phyloP scores from a whole-genome alignment of 2,888 invertebrate genomes.

The Chrysina gloriosa region DNA sequence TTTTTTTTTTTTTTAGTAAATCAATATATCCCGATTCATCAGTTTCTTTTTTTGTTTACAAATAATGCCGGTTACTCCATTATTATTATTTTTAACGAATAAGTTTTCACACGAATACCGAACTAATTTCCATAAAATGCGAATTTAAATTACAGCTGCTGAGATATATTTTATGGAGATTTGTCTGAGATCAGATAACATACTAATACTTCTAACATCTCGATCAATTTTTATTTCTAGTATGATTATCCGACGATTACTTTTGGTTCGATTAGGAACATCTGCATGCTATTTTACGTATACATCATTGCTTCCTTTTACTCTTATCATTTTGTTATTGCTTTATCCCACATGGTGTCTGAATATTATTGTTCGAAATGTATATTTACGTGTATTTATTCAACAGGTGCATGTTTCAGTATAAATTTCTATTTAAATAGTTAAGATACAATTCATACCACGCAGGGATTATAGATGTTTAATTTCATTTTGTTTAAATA shows the following conservation, averaged over 20 bases:
- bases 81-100: constrained; percentile 34
- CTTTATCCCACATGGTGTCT: no score
- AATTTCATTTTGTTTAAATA: no score
- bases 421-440: background rate
- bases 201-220: constrained; percentile 33
- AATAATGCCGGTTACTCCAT: constrained; percentile 26
- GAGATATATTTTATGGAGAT: constrained; percentile 17
- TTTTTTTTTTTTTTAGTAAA: constrained; percentile 31
- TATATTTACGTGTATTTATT: no score
- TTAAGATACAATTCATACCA: background rate
- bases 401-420: background rate
- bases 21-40: constrained; percentile 13
- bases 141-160: background rate
- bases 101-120: constrained; percentile 2
- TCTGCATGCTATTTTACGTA: constrained; percentile 19
- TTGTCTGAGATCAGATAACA: constrained; percentile 14
- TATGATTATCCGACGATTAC: background rate
- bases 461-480: no score
- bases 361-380: no score
- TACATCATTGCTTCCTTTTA: background rate
- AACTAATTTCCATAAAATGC: constrained; percentile 27
- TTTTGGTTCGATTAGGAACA: constrained; percentile 9
- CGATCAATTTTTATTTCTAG: background rate
- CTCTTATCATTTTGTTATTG: background rate
- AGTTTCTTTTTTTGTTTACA: constrained; percentile 7